Conservation (phyloP, 1,140 invertebrate genomes). For the Neodiprion fabricii region DNA sequence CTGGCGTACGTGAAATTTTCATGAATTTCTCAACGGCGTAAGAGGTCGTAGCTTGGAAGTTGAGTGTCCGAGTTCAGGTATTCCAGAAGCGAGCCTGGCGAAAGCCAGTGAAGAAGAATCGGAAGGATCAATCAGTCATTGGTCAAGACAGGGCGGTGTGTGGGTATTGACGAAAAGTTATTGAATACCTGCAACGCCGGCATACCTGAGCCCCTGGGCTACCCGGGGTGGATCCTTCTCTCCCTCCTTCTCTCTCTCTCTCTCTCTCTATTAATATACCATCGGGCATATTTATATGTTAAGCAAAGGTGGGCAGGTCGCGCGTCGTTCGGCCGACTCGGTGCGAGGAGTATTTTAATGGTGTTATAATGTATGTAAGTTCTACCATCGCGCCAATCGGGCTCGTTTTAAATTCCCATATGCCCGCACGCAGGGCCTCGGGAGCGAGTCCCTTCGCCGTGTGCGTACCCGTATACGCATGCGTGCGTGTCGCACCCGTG, state of each 20-base stretch:
- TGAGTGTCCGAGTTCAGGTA: too few species aligned
- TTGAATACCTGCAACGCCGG: background rate
- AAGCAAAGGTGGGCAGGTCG: slow-evolving; percentile 30
- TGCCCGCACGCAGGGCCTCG: too few species aligned
- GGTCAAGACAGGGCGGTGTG: background rate
- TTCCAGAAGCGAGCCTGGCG: too few species aligned
- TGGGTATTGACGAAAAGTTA: slow-evolving; percentile 2
- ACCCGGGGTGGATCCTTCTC: slow-evolving; percentile 2
- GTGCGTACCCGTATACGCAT: background rate
- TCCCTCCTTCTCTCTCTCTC: slow-evolving; percentile 5
- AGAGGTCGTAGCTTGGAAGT: too few species aligned
- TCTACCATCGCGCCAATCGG: slow-evolving; percentile 42
- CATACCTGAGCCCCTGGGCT: background rate
- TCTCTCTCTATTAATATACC: slow-evolving; percentile 7
- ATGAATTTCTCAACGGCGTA: too few species aligned
- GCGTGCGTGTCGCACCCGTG: slow-evolving; percentile 15
- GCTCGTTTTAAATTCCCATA: background rate
- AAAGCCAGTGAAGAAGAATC: background rate
- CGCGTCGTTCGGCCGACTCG: slow-evolving; percentile 34
- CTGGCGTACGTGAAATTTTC: too few species aligned
- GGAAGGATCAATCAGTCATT: slow-evolving; percentile 5
- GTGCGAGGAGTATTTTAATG: slow-evolving; percentile 50
- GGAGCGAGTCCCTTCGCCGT: too few species aligned
- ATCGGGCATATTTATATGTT: slow-evolving; percentile 25
- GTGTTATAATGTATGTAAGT: slow-evolving; percentile 60